Base-by-base conservation (phyloP, 2,797 vertebrate species). In the Diplodus puntazzo region DNA sequence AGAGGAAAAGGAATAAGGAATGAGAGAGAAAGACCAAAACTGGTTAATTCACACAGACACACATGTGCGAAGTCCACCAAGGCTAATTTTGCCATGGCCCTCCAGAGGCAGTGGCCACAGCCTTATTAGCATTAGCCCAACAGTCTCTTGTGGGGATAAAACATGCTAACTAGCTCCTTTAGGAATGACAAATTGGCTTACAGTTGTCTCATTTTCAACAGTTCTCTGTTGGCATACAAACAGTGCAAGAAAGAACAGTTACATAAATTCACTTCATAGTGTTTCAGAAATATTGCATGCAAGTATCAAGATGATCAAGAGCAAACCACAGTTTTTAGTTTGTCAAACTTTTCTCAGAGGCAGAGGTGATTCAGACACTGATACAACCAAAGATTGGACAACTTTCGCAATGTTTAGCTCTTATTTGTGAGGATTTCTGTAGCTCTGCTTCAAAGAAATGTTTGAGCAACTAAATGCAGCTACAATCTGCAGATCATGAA, bases 141-240 rank as follows among this genome's bases (percentile, higher is more conserved):
- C 49, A 50, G 34, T 77, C 48, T 78, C 60, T 64, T 64, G 39
- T 72, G 67, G 42, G 20, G 45, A 48, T 14, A 55, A 78, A 77
- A 63, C 68, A 80, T 76, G 76, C 68, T 80, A 89, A 86, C 78
- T 81, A 83, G 73, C 53, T 80, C 68, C 69, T 63, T 72, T 34
- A 77, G 70, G 64, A 69, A 75, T 69, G 50, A 73, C 30, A 84
- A 63, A 78, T 55, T 64, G 20, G 16, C 59, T 63, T 53, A 64
- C 25, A 53, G 54, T 79, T 75, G 17, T 67, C 54, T 53, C 50
- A 66, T 8, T 74, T 79, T 49, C 54, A 71, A 53, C 21, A 4
- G n/a, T 20, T 71, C 66, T 63, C 14, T 7, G 42, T 21, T 64
- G 46, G 50, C n/a, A 63, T 70, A 14, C 25, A 66, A 61, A 48